Evolutionary conservation across 2,797 vertebrate species (phyloP), one percentile per base, ranked within the genome.

Genomic region (Typhlichthys eigenmanni): DNA sequence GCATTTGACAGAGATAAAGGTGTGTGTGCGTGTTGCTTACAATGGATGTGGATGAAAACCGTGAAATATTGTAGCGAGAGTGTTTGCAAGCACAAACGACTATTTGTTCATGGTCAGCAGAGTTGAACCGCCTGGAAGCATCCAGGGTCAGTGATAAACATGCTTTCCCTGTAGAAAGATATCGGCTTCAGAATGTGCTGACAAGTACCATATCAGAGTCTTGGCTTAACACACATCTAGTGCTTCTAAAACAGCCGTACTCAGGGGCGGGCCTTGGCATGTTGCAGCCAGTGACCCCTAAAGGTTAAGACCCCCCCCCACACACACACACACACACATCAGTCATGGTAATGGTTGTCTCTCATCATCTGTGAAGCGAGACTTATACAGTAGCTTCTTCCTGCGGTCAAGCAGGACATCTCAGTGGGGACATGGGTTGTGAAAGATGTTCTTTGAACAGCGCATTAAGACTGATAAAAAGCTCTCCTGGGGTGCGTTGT

Each of bases 381-480:
- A 84, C 83, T 47, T 76, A 88, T 82, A 84, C 77, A 74, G 85
- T 80, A 75, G 80, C 80, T 62, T 68, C 76, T 64, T 80, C 76
- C 86, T 58, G 80, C 78, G 72, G 81, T 87, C 85, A 83, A 79
- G 75, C 82, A 71, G 75, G 69, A 57, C 77, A 70, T 78, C 81
- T 76, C 13, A n/a, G 75, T 75, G 75, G 72, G 34, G 82, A 83
- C 77, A 56, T 72, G 79, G 60, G 68, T 65, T 74, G 80, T 88
- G 82, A 90, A 65, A 55, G 76, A 88, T 88, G 81, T 58, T 67
- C 79, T 75, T 67, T 66, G 58, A 71, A 62, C 71, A 69, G 83
- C 51, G 76, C 85, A 85, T 85, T 80, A 81, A 69, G 78, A 72
- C 67, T 76, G 79, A 79, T 78, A 77, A 84, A 79, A 84, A 76